phyloP scores from a whole-genome alignment of 53 echinoderm and acorn worm genomes.

The Echinometra lucunter region DNA sequence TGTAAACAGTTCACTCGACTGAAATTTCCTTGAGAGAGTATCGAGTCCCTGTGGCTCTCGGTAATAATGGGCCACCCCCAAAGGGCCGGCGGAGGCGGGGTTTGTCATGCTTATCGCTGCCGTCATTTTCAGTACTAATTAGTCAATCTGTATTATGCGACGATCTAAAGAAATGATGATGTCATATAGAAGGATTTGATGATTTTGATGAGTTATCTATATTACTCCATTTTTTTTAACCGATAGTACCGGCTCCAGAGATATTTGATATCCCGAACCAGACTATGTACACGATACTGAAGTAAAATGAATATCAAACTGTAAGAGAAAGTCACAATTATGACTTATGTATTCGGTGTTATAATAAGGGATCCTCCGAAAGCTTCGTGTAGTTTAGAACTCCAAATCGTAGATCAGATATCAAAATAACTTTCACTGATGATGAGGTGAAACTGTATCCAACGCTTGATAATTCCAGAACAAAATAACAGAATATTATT shows the following conservation, averaged over 20 bases:
- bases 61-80: slow-evolving; percentile 88
- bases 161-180: not conserved
- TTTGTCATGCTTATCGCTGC: slow-evolving; percentile 66
- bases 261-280: slow-evolving; percentile 43
- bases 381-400: not conserved
- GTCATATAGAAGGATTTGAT: not conserved
- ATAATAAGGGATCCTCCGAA: not conserved
- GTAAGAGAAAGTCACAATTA: not conserved
- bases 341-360: not conserved
- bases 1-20: slow-evolving; percentile 97
- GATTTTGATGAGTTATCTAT: not conserved
- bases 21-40: slow-evolving; percentile 89
- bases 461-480: not conserved
- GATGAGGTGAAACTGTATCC: not conserved
- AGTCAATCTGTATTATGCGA: not conserved
- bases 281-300: not conserved
- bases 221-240: slow-evolving; percentile 26
- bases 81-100: slow-evolving; percentile 65
- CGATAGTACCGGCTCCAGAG: slow-evolving; percentile 18
- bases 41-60: slow-evolving; percentile 88
- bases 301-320: not conserved
- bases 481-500: not conserved
- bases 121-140: not conserved
- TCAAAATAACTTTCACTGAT: not conserved
- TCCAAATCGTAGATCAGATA: not conserved